Evolutionary conservation across 1,140 invertebrate genomes (phyloP), one percentile per base, ranked within the genome.

Genomic region (Drosophila repletoides): DNA sequence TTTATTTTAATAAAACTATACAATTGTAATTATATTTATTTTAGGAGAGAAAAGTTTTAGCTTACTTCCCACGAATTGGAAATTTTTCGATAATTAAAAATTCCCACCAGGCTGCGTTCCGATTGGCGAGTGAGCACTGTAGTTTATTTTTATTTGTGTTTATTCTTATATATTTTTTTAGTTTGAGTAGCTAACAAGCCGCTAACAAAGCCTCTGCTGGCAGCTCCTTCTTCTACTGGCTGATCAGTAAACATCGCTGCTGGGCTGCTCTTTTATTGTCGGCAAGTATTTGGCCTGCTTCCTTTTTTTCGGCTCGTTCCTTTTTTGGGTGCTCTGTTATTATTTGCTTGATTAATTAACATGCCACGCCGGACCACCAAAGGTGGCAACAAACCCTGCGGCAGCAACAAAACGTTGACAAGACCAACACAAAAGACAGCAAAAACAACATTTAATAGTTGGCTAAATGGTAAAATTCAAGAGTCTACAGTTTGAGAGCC

Each of bases 311-410:
- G 61, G 76, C 56, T 81, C 63, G 63, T 72, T 72, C 26, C 22
- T 49, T 34, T 31, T 29, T 26, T 12, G 36, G 52, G 31, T 59
- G 46, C 69, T 48, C 41, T 72, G 69, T 79, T 84, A 75, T 84
- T 84, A 79, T 84, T 84, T 79, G 80, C 56, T 69, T 84, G 79
- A 84, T 79, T 86, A 79, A 84, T 84, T 84, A 84, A 74, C 79
- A 84, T 75, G 70, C 80, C 74, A 41, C 79, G 34, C 14, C 24
- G 67, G 76, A 83, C 77, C 77, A 83, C 77, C 77, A 58, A 66
- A 70, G 79, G 58, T 34, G 76, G 51, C 61, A 53, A 41, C 53
- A 51, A 17, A 41, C 40, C 22, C 26, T 34, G n/a, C 26, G 22
- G 41, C 56, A 36, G 19, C 53, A 43, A 48, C 45, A 68, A 67